phyloP scores from a whole-genome alignment of 2,888 invertebrate species.

The Galeruca laticollis region DNA sequence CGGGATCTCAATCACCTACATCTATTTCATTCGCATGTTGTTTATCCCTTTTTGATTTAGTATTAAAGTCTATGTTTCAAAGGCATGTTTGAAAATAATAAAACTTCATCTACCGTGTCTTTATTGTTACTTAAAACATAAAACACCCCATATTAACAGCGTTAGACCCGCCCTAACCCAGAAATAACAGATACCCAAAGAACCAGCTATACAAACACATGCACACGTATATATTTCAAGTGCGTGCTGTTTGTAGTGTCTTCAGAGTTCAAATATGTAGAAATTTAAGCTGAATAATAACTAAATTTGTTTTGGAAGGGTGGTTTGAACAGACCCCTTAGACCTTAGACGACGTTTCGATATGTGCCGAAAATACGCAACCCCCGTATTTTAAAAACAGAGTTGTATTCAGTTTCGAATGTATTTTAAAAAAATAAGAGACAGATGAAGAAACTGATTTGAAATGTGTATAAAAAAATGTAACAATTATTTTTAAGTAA shows the following conservation, averaged over 20 bases:
- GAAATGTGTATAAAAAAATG: no score
- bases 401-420: neutral
- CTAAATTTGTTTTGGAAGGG: constrained; percentile 2
- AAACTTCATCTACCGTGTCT: constrained; percentile 17
- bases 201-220: constrained; percentile 16
- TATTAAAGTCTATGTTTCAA: neutral
- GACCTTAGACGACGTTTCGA: no score
- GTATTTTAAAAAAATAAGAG: no score
- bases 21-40: neutral
- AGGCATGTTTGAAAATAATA: constrained; percentile 17
- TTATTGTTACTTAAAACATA: constrained; percentile 24
- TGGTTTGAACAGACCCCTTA: neutral
- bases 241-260: neutral
- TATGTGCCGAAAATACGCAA: neutral
- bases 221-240: constrained; percentile 7
- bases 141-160: constrained; percentile 18
- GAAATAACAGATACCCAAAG: constrained; percentile 20
- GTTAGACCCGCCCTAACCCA: constrained; percentile 8
- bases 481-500: no score
- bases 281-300: neutral
- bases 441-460: no score
- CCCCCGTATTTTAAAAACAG: neutral
- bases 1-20: neutral
- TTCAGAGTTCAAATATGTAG: neutral
- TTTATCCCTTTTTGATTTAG: neutral